Conservation (phyloP, 2,888 invertebrate genomes). For the Pteria penguin region DNA sequence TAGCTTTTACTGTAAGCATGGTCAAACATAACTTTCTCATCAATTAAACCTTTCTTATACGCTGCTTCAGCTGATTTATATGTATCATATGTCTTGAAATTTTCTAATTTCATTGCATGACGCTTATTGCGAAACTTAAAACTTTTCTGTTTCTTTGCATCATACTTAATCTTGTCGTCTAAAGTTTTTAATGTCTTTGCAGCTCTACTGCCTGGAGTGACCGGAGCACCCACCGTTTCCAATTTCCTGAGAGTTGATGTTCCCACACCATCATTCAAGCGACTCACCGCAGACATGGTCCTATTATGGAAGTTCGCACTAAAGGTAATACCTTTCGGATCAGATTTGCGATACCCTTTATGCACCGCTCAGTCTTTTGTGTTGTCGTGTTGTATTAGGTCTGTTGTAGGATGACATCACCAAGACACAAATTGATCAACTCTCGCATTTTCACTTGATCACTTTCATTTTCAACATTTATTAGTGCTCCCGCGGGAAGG, state of each 20-base stretch:
- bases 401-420: no score
- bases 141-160: neutral
- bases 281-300: neutral
- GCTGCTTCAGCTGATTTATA: neutral
- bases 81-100: neutral
- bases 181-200: neutral
- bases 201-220: neutral
- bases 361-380: slow-evolving; percentile 5
- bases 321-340: slow-evolving; percentile 10
- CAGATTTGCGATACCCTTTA: slow-evolving; percentile 7
- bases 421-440: neutral
- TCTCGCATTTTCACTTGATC: neutral
- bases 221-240: neutral
- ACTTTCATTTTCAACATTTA: neutral
- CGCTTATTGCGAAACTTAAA: neutral
- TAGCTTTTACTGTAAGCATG: neutral
- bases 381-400: neutral
- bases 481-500: neutral
- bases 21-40: neutral
- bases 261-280: slow-evolving; percentile 10
- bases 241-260: neutral
- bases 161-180: neutral
- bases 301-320: neutral
- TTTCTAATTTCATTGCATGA: neutral
- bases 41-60: neutral